Conservation (phyloP, 2,888 invertebrate genomes). For the Xestia sexstrigata region DNA sequence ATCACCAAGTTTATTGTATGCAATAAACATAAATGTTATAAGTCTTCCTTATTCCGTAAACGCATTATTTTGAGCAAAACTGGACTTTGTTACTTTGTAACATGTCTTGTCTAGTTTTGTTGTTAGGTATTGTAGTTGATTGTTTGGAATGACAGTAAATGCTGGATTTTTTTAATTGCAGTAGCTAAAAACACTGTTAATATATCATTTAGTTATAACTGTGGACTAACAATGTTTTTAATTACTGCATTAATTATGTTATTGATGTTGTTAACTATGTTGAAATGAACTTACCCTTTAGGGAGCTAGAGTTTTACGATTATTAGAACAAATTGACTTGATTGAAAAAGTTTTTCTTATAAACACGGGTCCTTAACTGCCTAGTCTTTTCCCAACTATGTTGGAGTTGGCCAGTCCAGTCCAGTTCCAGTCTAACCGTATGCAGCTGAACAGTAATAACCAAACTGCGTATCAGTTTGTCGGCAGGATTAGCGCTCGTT, state of each 20-base stretch:
- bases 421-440: background rate
- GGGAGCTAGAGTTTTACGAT: background rate
- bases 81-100: constrained; percentile 18
- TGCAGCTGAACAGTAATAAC: background rate
- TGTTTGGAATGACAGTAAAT: background rate
- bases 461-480: background rate
- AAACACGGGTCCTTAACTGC: too few relatives aligned
- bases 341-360: background rate
- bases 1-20: constrained; percentile 38
- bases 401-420: background rate
- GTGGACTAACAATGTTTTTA: background rate
- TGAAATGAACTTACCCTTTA: background rate
- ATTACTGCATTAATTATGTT: background rate
- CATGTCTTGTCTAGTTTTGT: background rate
- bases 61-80: constrained; percentile 38
- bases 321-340: background rate
- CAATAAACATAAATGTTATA: constrained; percentile 19
- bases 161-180: background rate
- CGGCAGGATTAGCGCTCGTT: background rate
- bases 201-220: too few relatives aligned
- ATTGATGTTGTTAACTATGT: background rate
- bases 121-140: background rate
- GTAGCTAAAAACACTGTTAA: too few relatives aligned
- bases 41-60: constrained; percentile 51
- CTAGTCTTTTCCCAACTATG: too few relatives aligned